Evolutionary conservation across 1,140 invertebrate genomes (phyloP).

Genomic region (Euwallacea similis): DNA sequence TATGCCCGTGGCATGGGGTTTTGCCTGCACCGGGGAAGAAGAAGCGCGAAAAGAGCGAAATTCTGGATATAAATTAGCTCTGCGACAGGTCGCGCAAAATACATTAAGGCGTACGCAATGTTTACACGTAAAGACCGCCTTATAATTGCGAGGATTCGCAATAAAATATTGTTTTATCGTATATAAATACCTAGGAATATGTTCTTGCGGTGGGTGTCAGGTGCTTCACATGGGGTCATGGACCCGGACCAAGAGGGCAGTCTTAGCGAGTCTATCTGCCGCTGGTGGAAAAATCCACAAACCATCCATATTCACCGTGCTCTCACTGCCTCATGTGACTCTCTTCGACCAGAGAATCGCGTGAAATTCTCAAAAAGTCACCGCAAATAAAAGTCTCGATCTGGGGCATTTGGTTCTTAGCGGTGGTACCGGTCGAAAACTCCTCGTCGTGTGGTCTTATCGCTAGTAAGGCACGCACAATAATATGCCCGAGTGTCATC

Average conservation of each 20-base stretch:
- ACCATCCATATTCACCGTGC: no score
- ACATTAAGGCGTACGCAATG: slow-evolving; percentile 43
- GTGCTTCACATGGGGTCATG: slow-evolving; percentile 47
- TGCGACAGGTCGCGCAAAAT: slow-evolving; percentile 37
- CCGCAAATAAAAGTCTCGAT: not conserved
- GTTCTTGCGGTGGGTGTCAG: slow-evolving; percentile 50
- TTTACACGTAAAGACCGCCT: slow-evolving; percentile 45
- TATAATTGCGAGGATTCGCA: slow-evolving; percentile 50
- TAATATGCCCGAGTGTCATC: slow-evolving; percentile 34
- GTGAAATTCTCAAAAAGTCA: not conserved
- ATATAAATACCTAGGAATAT: slow-evolving; percentile 50
- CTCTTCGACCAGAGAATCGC: no score
- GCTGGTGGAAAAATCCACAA: no score
- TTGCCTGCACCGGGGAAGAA: not conserved
- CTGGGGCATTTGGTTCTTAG: not conserved
- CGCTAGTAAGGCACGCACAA: slow-evolving; percentile 39
- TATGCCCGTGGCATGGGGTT: not conserved
- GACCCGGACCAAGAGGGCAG: slow-evolving; percentile 36
- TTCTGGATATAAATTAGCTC: not conserved
- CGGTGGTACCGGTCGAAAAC: slow-evolving; percentile 16
- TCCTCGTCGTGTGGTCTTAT: slow-evolving; percentile 21
- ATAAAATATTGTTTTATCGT: slow-evolving; percentile 52
- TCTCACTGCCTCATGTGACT: no score
- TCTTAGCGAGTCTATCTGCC: no score
- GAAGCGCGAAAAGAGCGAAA: not conserved